Conservation (phyloP, 2,797 vertebrate species). For the Sitta carolinensis region DNA sequence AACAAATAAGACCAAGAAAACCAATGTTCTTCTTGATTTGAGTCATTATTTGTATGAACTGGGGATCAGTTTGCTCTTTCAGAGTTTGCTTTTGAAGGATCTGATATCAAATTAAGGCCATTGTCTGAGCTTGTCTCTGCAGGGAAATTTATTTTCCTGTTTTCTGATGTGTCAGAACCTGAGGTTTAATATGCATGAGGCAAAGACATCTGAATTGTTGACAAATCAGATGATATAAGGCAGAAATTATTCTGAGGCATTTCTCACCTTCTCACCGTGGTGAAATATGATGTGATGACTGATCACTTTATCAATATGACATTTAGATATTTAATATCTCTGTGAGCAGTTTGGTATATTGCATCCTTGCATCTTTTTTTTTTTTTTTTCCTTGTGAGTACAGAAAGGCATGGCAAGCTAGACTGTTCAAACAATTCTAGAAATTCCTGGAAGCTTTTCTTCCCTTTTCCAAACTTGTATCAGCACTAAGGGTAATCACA, state of each 20-base stretch:
- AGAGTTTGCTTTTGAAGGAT: neutral
- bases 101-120: neutral
- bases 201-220: neutral
- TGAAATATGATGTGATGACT: neutral
- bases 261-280: neutral
- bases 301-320: neutral
- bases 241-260: neutral
- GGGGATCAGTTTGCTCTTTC: neutral
- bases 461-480: neutral
- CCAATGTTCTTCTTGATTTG: neutral
- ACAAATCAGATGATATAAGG: neutral
- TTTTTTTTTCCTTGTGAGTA: fast-evolving
- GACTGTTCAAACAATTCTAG: neutral
- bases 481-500: neutral
- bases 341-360: neutral
- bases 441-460: neutral
- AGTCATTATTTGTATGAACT: neutral
- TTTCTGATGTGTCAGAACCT: neutral
- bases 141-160: neutral
- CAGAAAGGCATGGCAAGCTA: neutral
- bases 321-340: neutral
- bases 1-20: neutral
- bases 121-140: neutral
- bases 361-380: neutral
- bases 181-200: neutral